Percentiles rank a stretch among this genome's conserved stretches.
Conservation (phyloP, 2,113 vertebrate species). For the Penelope pileata region DNA sequence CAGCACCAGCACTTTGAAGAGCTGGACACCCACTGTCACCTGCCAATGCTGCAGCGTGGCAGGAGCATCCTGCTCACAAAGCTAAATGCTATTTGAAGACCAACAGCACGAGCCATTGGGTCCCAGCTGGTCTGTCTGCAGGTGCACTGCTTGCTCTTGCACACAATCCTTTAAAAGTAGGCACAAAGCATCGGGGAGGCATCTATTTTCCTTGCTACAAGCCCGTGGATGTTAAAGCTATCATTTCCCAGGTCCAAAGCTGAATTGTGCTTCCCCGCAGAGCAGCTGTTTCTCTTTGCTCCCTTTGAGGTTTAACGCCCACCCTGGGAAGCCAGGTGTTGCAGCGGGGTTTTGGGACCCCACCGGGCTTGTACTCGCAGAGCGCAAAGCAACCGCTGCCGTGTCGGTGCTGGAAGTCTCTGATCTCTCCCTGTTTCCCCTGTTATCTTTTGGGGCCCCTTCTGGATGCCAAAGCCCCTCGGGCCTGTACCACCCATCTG, state of each 20-base stretch:
- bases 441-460: background rate
- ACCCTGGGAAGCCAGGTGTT: background rate
- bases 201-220: background rate
- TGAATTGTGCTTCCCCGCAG: background rate
- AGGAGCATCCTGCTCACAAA: background rate
- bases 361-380: background rate
- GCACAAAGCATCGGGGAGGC: background rate
- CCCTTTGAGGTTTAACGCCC: background rate
- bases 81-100: background rate
- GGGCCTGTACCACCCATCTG: accelerated
- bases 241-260: background rate
- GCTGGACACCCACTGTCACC: background rate
- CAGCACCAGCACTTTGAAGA: background rate
- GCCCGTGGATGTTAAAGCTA: background rate
- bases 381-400: accelerated
- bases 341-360: accelerated
- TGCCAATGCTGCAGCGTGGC: accelerated
- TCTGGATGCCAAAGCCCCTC: background rate
- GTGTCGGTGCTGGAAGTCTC: background rate
- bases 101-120: accelerated
- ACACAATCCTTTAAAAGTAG: background rate
- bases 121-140: background rate
- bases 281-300: background rate
- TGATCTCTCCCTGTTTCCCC: background rate
- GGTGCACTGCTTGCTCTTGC: background rate